Base-by-base conservation (phyloP, 2,797 vertebrate species). In the Champsocephalus gunnari region DNA sequence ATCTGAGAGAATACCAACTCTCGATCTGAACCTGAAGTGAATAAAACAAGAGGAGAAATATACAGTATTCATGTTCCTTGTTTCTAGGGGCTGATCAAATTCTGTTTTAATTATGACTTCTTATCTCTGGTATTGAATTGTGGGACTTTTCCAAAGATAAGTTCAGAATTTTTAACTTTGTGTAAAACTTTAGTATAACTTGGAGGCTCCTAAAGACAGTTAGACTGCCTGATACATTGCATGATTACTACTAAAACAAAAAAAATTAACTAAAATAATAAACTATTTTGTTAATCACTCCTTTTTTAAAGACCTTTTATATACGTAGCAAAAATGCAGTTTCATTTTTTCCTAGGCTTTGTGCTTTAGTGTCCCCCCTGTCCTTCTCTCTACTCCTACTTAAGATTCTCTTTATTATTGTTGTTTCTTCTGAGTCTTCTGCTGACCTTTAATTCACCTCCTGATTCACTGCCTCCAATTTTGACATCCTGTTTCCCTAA, bases 21-120 rank as follows among this genome's bases (percentile, higher is more conserved):
- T 63, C 71, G 48, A 7, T 16, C 17, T 66, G 57, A 54, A 59
- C 53, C 73, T 54, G 66, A 0, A 6, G 61, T 41, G 61, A 80
- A 50, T 49, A 24, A 49, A 70, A 69, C 49, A 45, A 51, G 28
- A 71, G 6, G 21, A 63, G 34, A 47, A 38, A 24, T 9, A 10
- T 1, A 53, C 43, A 80, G 50, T 54, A 50, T 73, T 73, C 66
- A 77, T 77, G 73, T 5, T 66, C 32, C 43, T 47, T 16, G 59
- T 72, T 34, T 64, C 59, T 16, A 2, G 19, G 60, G 55, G 49
- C 49, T 41, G 63, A 50, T 61, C 17, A 57, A 34, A 10, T 53
- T 64, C 55, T 32, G 44, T 57, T 54, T 38, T 16, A 32, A 60
- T 12, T 65, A n/a, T 19, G 2, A 1, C 13, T 61, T 11, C 7